Evolutionary conservation across 2,113 vertebrate genomes (phyloP), one percentile per base, ranked within the genome.

Genomic region (Planiliza haematocheilus): DNA sequence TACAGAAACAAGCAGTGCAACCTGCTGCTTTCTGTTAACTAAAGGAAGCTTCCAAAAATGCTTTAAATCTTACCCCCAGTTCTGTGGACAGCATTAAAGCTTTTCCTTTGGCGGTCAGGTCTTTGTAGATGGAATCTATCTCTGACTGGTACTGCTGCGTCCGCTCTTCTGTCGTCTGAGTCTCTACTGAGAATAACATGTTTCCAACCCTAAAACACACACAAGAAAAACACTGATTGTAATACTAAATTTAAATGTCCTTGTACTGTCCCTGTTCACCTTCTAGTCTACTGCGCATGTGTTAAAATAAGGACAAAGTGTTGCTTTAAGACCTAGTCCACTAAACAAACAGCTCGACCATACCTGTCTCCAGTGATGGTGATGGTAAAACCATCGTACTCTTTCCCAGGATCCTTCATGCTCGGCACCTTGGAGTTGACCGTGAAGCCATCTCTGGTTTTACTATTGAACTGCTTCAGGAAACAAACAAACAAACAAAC

Each of bases 401-500:
- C 97, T 77, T 97, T 97, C 50, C 96, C 96, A 82, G 93, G 80
- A 70, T 98, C 96, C 91, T 96, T 98, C 84, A 96, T 83, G 89
- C 98, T 98, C 70, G 95, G 96, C 38, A 99, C 97, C 90, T 99
- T 99, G 12, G 97, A 99, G 91, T 97, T 98, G 77, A 99, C 97
- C 0, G 97, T 99, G 92, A 99, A 99, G 9, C 97, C 97, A 70
- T 98, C 98, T 93, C 97, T 97, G 37, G 98, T 99, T 96, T 99
- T 99, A 94, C 97, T 99, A 90, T 97, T 98, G 92, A 99, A 98
- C 97, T 99, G 97, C 95, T 99, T 97, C 93, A 95, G 56, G 20
- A 76, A 77, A 90, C 12, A 91, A 86, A 92, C 41, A 70, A 7
- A 78, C 17, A 59, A 81, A 85, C 30, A 78, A 9, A 72, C 38